A percentile compares a stretch with the other conserved stretches of the same genome.
Evolutionary conservation across 2,888 invertebrate species (phyloP).

Genomic region (Polietes domitor): DNA sequence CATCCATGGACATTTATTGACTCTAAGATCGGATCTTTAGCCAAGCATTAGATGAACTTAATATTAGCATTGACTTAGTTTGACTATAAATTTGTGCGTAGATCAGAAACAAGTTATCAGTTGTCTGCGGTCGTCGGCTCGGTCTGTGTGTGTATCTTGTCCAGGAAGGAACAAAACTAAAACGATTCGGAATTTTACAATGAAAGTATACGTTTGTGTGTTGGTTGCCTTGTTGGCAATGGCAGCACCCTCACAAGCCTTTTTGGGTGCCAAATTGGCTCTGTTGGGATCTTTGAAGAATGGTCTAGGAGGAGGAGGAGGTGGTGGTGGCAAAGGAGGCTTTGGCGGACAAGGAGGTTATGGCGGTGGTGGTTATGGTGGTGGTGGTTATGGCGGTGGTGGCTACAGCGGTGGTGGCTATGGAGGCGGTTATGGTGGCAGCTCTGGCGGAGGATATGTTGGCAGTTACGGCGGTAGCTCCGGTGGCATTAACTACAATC

Average conservation of each 20-base stretch:
- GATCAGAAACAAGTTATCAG: conserved; percentile 72
- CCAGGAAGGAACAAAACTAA: conserved; percentile 8
- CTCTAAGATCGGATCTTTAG: conserved; percentile 49
- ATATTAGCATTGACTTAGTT: conserved; percentile 55
- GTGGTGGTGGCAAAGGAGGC: conserved; percentile 20
- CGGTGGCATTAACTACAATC: conserved; percentile 51
- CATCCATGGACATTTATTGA: conserved; percentile 42
- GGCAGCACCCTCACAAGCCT: conserved; percentile 72
- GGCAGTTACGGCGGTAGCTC: conserved; percentile 33
- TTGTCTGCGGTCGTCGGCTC: conserved; percentile 68
- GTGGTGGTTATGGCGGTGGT: conserved; percentile 34
- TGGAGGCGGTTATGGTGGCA: conserved; percentile 45
- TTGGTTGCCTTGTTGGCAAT: conserved; percentile 73
- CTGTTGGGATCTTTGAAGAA: conserved; percentile 72
- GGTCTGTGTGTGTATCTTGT: conserved; percentile 43
- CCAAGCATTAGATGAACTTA: conserved; percentile 27
- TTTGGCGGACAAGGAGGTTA: conserved; percentile 32
- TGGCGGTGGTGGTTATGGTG: conserved; percentile 39
- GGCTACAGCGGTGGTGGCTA: conserved; percentile 63
- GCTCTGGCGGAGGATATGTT: conserved; percentile 4
- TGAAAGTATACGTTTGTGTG: conserved; percentile 73
- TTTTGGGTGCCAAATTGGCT: conserved; percentile 76
- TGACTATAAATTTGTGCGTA: conserved; percentile 77
- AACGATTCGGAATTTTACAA: conserved; percentile 48
- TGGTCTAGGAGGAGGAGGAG: conserved; percentile 63